A percentile compares a stretch with the other conserved stretches of the same genome.
These are phyloP conservation scores for Taurulus bubalis DNA, from an alignment of 2,113 vertebrate species.

Conservation along the genomic window DNA sequence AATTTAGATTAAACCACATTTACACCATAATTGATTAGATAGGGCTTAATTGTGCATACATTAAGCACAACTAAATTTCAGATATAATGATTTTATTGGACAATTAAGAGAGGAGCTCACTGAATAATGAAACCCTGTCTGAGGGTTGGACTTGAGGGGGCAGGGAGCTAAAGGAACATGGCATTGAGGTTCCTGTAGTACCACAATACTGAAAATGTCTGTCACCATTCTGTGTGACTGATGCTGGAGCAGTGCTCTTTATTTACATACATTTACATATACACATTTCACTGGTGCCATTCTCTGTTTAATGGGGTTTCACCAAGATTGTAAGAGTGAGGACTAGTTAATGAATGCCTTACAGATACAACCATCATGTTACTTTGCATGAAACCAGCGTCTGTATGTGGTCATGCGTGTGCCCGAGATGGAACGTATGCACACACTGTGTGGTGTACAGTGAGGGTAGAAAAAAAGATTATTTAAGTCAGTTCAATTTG, in stretches of 20 bases:
- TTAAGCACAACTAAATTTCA: constrained; percentile 53
- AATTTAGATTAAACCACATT: constrained; percentile 45
- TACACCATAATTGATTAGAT: constrained; percentile 57
- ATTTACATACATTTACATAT: constrained; percentile 73
- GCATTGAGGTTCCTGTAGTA: constrained; percentile 16
- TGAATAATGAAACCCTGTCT: constrained; percentile 49
- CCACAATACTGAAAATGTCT: constrained; percentile 23
- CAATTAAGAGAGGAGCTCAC: constrained; percentile 37
- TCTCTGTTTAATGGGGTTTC: constrained; percentile 57
- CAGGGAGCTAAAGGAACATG: constrained; percentile 24
- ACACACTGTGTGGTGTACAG: background rate
- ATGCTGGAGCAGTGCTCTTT: constrained; percentile 7
- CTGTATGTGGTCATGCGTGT: constrained; percentile 4
- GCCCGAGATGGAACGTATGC: constrained; percentile 8
- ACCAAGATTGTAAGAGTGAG: constrained; percentile 16
- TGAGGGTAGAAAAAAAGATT: background rate
- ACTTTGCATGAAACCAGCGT: background rate
- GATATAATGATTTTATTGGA: constrained; percentile 59
- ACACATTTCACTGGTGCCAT: constrained; percentile 40
- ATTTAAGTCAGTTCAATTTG: constrained; percentile 1
- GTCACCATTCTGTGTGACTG: constrained; percentile 19
- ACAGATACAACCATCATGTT: constrained; percentile 30
- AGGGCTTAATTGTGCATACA: constrained; percentile 56
- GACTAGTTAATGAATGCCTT: constrained; percentile 40
- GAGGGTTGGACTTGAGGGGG: constrained; percentile 40